Percentiles rank a stretch among this genome's conserved stretches.
Conservation (phyloP, 2,888 invertebrate species). For the Sturmia bella region DNA sequence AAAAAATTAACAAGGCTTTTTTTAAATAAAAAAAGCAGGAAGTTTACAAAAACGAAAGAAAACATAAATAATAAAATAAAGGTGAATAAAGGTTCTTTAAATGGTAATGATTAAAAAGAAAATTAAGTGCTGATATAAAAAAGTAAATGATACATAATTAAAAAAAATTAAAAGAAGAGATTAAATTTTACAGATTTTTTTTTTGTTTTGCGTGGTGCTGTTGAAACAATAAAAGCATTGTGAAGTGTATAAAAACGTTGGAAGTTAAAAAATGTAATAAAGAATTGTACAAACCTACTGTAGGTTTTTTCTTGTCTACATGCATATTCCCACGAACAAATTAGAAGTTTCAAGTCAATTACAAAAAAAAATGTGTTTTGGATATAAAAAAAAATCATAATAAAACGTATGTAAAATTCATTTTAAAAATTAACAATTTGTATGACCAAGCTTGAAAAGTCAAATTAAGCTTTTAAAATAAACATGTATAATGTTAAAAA, state of each 20-base stretch:
- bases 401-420: neutral
- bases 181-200: neutral
- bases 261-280: neutral
- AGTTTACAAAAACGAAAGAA: slow-evolving; percentile 42
- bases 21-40: slow-evolving; percentile 50
- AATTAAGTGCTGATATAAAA: neutral
- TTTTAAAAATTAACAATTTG: neutral
- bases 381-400: slow-evolving; percentile 5
- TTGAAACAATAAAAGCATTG: slow-evolving; percentile 5
- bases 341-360: slow-evolving; percentile 4
- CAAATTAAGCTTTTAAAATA: neutral
- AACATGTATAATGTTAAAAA: too few species aligned
- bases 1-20: slow-evolving; percentile 62
- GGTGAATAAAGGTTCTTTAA: slow-evolving; percentile 58
- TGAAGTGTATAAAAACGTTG: neutral
- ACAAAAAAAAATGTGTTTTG: neutral
- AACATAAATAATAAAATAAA: slow-evolving; percentile 48
- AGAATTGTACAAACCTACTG: slow-evolving; percentile 22
- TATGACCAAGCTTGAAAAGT: neutral
- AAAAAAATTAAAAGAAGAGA: neutral
- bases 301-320: slow-evolving; percentile 13
- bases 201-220: slow-evolving; percentile 9
- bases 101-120: slow-evolving; percentile 8
- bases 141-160: neutral
- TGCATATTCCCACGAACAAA: slow-evolving; percentile 23